Evolutionary conservation across 2,888 invertebrate genomes (phyloP), one percentile per base, ranked within the genome.

Genomic region (Drosophila mulleri): DNA sequence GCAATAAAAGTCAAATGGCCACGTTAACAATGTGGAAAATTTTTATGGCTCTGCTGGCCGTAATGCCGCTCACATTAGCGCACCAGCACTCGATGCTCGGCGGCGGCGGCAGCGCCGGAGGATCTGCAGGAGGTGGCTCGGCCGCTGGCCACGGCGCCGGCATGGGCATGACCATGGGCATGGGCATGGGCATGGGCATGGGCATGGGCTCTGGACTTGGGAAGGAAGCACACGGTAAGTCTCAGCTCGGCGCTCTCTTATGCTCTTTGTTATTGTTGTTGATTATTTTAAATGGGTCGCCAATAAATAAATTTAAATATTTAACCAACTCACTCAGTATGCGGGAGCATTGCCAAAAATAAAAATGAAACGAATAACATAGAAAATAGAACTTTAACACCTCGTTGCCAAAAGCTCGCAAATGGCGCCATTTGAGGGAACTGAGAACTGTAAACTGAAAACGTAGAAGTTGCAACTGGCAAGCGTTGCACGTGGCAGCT

Each of bases 1-100:
- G 91, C 82, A 88, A 92, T 91, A 92, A 92, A 92, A 91, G 91
- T 91, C 91, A 92, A 91, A 92, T 92, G 86, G 89, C 91, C 89
- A 90, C 91, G 83, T 88, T 92, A 87, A 90, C 91, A 91, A 90
- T 91, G 89, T 92, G 91, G 92, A 91, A 91, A 88, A 91, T 91
- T 90, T 92, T 91, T 87, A 91, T 92, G 86, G 85, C 80, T 67
- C 79, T 90, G 63, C 82, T 85, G 81, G 71, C 54, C 75, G 80
- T 83, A 85, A 83, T 88, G 82, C 89, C 89, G 80, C 68, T 81
- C 83, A 87, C 90, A 88, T 86, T 88, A 79, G 91, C 91, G 74
- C 91, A 91, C 69, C 83, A 89, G 67, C 91, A 91, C 75, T 83
- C 90, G 70, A 81, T 90, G 74, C 82, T 88, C 75, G 83, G 82